Conservation (phyloP, 92 coral and sea anemone genomes). For the Muricea muricata region DNA sequence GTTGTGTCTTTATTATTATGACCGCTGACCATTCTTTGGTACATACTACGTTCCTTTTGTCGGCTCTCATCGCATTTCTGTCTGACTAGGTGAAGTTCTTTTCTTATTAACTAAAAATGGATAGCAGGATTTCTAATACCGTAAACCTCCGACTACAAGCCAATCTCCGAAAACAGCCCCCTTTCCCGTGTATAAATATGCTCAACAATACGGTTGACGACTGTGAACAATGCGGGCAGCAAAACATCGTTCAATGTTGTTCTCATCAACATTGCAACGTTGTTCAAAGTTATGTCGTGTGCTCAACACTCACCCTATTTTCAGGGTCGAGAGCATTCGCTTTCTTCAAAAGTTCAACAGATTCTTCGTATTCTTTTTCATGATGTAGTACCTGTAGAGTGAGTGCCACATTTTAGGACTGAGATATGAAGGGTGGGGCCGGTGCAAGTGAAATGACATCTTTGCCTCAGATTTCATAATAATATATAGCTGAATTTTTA, state of each 20-base stretch:
- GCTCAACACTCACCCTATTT: constrained; percentile 61
- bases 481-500: too few species aligned
- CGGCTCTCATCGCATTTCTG: constrained; percentile 68
- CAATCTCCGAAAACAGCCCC: too few species aligned
- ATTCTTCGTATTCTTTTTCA: constrained; percentile 75
- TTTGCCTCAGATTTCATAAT: too few species aligned
- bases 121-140: too few species aligned
- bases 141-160: too few species aligned
- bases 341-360: constrained; percentile 70
- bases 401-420: neutral
- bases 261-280: too few species aligned
- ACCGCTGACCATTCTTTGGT: constrained; percentile 95
- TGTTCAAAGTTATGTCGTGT: neutral
- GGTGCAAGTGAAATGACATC: too few species aligned
- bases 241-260: too few species aligned
- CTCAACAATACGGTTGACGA: neutral
- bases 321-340: constrained; percentile 88
- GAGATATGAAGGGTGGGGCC: too few species aligned
- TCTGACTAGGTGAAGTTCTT: constrained; percentile 74
- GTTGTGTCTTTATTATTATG: constrained; percentile 13
- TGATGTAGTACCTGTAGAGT: constrained; percentile 76
- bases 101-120: constrained; percentile 73
- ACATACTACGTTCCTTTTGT: constrained; percentile 82
- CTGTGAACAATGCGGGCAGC: too few species aligned
- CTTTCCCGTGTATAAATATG: too few species aligned